Evolutionary conservation across 2,113 vertebrate genomes (phyloP), one percentile per base, ranked within the genome.

Genomic region (Macroglossus sobrinus): DNA sequence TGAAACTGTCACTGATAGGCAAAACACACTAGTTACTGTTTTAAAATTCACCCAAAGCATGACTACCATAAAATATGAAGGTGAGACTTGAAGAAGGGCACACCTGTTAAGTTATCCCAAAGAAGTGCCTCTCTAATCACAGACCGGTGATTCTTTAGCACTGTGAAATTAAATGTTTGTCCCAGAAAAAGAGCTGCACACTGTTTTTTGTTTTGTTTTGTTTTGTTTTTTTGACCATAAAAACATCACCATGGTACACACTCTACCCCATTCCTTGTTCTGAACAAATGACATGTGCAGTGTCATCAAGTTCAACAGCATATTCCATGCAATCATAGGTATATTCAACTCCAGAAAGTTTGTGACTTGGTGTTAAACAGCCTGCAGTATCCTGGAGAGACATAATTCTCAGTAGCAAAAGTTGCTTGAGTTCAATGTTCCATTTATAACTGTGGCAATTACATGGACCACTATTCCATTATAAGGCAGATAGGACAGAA

Each of bases 1-100:
- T 92, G 89, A 94, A 95, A 96, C 59, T 88, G 86, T 94, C 96
- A 93, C 82, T 98, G 92, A 98, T 14, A 33, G 93, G 79, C 6
- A 95, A 92, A 97, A 91, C 35, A 66, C 69, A 78, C 21, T 81
- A 92, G 96, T 94, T 95, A 84, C n/a, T 90, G 43, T 61, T 84
- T 61, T n/a, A 74, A 84, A 55, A 59, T 59, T 53, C 24, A 15
- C 64, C 22, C 1, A 6, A 38, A 59, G 84, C 19, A 53, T 14
- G n/a, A 16, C 53, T 89, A 33, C 2, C 18, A 18, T 12, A 14
- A 22, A 30, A 16, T 2, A 43, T 1, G 35, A 59, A 69, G 24
- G 26, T 22, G 76, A 86, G 75, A 19, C 59, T 53, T 53, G 8
- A 35, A 38, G 63, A 94, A 76, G 38, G 47, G 45, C 63, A 78